phyloP scores from a whole-genome alignment of 2,113 vertebrate species.

The Nerophis lumbriciformis region DNA sequence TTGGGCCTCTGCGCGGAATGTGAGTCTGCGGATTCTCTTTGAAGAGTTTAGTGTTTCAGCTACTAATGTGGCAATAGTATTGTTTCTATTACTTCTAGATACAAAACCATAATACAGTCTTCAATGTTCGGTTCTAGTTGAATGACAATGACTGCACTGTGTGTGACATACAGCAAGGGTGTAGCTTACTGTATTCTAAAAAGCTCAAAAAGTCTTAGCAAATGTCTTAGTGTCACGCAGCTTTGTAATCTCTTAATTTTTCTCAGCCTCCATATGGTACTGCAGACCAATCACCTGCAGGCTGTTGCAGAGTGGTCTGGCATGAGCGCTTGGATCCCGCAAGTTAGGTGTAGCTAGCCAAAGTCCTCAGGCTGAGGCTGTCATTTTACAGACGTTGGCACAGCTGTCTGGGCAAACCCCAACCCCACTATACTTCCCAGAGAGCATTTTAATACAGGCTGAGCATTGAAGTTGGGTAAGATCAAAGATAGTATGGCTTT shows the following conservation, averaged over 20 bases:
- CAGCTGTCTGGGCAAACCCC: conserved; percentile 84
- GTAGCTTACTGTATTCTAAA: conserved; percentile 24
- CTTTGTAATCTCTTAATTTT: conserved; percentile 97
- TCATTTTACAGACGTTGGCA: conserved; percentile 87
- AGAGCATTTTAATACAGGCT: conserved; percentile 40
- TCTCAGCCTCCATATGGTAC: conserved; percentile 96
- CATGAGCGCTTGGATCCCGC: conserved; percentile 52
- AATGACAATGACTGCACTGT: neutral
- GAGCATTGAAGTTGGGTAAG: conserved; percentile 29
- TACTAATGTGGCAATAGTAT: no score
- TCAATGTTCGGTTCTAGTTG: neutral
- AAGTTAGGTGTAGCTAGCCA: conserved; percentile 80
- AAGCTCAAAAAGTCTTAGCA: conserved; percentile 5
- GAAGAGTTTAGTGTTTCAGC: conserved; percentile 1
- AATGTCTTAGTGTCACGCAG: conserved; percentile 69
- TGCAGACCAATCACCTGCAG: conserved; percentile 99
- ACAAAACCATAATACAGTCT: neutral
- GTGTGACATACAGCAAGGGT: conserved; percentile 1
- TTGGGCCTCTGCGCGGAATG: conserved; percentile 13
- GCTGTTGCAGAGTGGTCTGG: conserved; percentile 84
- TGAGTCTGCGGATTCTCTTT: conserved; percentile 11
- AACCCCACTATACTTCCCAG: conserved; percentile 53
- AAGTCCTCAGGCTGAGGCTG: conserved; percentile 92
- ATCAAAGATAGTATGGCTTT: conserved; percentile 54
- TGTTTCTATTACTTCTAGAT: neutral